phyloP scores from a whole-genome alignment of 2,888 invertebrate species.

The Hypomecis atomaria region DNA sequence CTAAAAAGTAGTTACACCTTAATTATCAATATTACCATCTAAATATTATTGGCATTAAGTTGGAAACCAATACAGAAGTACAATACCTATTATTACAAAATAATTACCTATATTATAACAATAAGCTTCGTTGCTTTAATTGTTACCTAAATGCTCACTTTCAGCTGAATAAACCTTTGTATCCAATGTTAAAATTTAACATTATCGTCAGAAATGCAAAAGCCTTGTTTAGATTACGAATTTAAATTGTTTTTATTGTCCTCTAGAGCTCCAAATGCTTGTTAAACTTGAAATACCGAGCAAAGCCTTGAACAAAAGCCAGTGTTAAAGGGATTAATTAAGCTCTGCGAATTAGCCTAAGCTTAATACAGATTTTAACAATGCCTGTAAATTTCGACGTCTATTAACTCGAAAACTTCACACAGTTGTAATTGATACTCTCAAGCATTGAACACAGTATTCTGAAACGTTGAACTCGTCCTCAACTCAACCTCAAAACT shows the following conservation, averaged over 20 bases:
- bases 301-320: slow-evolving; percentile 12
- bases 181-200: slow-evolving; percentile 4
- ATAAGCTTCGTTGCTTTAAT: slow-evolving; percentile 1
- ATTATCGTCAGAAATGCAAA: slow-evolving; percentile 7
- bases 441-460: slow-evolving; percentile 4
- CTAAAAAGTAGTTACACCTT: no score
- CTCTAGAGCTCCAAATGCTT: slow-evolving; percentile 1
- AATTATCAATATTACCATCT: no score
- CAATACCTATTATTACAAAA: no score
- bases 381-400: slow-evolving; percentile 16
- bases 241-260: slow-evolving; percentile 8
- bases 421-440: slow-evolving; percentile 13
- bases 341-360: slow-evolving; percentile 13
- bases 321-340: slow-evolving; percentile 20
- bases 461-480: background rate
- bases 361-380: slow-evolving; percentile 16
- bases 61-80: no score
- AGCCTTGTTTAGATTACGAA: background rate
- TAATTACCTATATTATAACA: background rate
- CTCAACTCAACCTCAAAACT: background rate
- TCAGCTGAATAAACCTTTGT: slow-evolving; percentile 3
- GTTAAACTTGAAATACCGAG: slow-evolving; percentile 3
- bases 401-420: slow-evolving; percentile 20
- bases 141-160: background rate
- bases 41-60: no score